A percentile compares a stretch with the other conserved stretches of the same genome.
These are phyloP conservation scores for Tromatobia lineatoria DNA, from an alignment of 2,888 invertebrate species.

Conservation along the genomic window DNA sequence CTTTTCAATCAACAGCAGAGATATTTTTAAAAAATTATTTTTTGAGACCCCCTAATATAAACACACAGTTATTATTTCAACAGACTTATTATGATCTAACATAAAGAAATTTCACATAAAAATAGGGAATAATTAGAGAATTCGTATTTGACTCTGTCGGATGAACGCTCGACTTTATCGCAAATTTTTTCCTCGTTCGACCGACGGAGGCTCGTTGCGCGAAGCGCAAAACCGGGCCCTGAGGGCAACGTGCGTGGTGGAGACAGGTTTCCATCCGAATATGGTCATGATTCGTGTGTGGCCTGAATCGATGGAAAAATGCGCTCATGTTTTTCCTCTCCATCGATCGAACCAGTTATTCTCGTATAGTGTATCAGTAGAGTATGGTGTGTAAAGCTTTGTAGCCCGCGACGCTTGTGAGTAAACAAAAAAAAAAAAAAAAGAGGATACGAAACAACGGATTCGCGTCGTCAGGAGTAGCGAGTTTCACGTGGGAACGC, in stretches of 20 bases:
- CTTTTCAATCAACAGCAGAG: no score
- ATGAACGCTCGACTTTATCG: neutral
- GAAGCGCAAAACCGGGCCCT: constrained; percentile 10
- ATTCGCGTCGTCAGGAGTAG: constrained; percentile 29
- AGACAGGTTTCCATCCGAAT: constrained; percentile 73
- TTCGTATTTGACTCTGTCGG: neutral
- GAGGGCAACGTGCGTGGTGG: constrained; percentile 42
- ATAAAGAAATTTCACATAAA: neutral
- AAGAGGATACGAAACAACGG: constrained; percentile 44
- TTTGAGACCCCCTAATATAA: no score
- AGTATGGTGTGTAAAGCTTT: constrained; percentile 7
- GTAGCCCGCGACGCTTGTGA: neutral
- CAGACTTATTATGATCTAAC: no score
- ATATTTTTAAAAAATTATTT: no score
- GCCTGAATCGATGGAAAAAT: constrained; percentile 73
- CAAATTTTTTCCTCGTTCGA: constrained; percentile 10
- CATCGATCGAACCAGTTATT: constrained; percentile 69
- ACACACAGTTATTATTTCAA: no score
- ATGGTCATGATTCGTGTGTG: constrained; percentile 74
- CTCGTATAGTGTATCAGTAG: constrained; percentile 39
- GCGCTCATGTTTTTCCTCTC: constrained; percentile 51
- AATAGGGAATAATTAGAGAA: neutral
- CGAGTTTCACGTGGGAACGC: constrained; percentile 49
- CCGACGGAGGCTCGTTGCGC: constrained; percentile 55
- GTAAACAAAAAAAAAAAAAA: constrained; percentile 30